phyloP scores from a whole-genome alignment of 2,888 invertebrate genomes.

The Chalcis sispes region DNA sequence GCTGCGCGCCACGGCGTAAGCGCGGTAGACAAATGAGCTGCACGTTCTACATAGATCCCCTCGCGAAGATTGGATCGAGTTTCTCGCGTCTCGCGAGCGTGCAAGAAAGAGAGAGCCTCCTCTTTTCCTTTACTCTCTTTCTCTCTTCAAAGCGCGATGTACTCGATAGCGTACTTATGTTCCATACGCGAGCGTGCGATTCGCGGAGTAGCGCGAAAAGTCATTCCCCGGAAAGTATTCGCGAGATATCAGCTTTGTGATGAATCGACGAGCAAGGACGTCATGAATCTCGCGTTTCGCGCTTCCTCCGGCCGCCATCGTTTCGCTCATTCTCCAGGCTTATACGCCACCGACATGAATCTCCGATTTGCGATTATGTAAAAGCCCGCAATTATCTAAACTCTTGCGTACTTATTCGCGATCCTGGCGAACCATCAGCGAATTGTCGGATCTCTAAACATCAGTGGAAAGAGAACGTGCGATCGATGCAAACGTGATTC shows the following conservation, averaged over 20 bases:
- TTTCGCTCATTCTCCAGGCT: constrained; percentile 1
- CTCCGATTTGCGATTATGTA: constrained; percentile 37
- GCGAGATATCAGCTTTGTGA: constrained; percentile 65
- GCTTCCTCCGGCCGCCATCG: too few species aligned
- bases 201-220: not conserved
- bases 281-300: constrained; percentile 60
- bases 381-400: constrained; percentile 24
- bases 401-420: not conserved
- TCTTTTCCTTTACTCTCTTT: constrained; percentile 51
- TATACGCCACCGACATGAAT: constrained; percentile 6
- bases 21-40: constrained; percentile 74
- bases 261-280: constrained; percentile 68
- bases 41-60: constrained; percentile 75
- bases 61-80: constrained; percentile 74
- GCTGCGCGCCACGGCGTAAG: constrained; percentile 63
- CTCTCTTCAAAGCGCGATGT: constrained; percentile 22
- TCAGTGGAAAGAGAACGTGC: too few species aligned
- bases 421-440: not conserved
- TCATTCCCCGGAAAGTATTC: constrained; percentile 22
- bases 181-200: too few species aligned
- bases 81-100: constrained; percentile 74
- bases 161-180: constrained; percentile 30
- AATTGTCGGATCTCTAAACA: not conserved
- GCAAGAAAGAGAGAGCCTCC: constrained; percentile 61
- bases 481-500: constrained; percentile 37